Conservation (phyloP, 2,113 vertebrate genomes). For the crab-eating macaque (Macaca fascicularis) region DNA sequence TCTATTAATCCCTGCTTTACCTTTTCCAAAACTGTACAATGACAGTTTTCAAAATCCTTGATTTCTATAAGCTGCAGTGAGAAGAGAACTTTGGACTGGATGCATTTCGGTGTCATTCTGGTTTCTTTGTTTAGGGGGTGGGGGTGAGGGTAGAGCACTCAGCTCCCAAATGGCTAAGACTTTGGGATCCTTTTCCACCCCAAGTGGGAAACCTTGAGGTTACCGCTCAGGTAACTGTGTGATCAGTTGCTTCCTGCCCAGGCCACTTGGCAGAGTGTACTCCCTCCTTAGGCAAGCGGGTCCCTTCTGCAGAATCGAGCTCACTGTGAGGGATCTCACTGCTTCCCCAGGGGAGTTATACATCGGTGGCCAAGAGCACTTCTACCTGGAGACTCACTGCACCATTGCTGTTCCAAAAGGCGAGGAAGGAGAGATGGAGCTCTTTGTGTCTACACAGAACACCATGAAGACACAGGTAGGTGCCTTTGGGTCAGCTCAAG, state of each 20-base stretch:
- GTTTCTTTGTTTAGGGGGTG: background rate
- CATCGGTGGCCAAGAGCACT: slow-evolving; percentile 96
- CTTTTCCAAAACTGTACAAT: background rate
- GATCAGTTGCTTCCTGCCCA: background rate
- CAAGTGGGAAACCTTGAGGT: background rate
- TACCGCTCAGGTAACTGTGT: background rate
- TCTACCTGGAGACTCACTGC: slow-evolving; percentile 96
- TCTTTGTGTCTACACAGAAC: slow-evolving; percentile 94
- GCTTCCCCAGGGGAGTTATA: slow-evolving; percentile 90
- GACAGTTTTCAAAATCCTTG: background rate
- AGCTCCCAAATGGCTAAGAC: background rate
- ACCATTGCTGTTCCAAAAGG: slow-evolving; percentile 92
- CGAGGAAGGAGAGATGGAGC: slow-evolving; percentile 95
- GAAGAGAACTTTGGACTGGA: background rate
- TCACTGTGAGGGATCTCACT: background rate
- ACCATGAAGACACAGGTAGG: slow-evolving; percentile 88
- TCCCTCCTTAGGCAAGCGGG: background rate
- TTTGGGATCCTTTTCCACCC: background rate
- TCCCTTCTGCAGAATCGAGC: background rate
- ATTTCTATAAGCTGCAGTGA: background rate
- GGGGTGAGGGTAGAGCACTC: too few relatives aligned
- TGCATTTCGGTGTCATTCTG: background rate
- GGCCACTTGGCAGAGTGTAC: background rate
- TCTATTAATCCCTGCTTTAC: background rate
- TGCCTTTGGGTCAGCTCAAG: background rate